Evolutionary conservation across 2,797 vertebrate species (phyloP), one percentile per base, ranked within the genome.

Genomic region (Argentina silus): DNA sequence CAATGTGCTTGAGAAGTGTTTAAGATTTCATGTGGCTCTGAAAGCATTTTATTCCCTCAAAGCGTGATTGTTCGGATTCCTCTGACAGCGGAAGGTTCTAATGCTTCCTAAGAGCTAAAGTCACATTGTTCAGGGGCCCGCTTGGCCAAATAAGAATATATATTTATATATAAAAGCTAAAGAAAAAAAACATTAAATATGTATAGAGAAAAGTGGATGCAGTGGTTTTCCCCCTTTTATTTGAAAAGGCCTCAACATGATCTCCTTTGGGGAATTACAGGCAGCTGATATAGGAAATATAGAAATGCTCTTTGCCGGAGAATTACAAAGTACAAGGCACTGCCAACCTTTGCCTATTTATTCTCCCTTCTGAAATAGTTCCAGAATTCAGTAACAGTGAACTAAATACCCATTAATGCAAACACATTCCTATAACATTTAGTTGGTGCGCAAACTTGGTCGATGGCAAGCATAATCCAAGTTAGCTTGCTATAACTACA

Each of bases 21-120:
- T 91, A 92, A 92, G 88, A 91, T 92, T 92, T 91, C 73, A 93
- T 91, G 87, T 50, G 75, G 84, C 60, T 78, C 77, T 87, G 80
- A 92, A 86, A 91, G 88, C 85, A 82, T 86, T 88, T 84, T 73
- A 74, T 74, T 81, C 66, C 77, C 72, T 80, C 69, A 7, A 80
- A 79, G 73, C 57, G 70, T 72, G 80, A 86, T 78, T 83, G 85
- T 87, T 87, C 81, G 64, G 59, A 86, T 85, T 88, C 88, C 64
- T 86, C 78, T 73, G 74, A 81, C 80, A 75, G 71, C 21, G 53
- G 23, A 47, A 43, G 70, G 72, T 76, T 78, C 72, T 89, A 92
- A 92, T 91, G 87, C 84, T 57, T 86, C 80, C 78, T 87, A 84
- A 90, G 83, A 90, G 90, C 86, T 77, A 27, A 64, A 74, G 70